phyloP scores from a whole-genome alignment of 2,888 invertebrate genomes.

The Chymomyza fuscimana region DNA sequence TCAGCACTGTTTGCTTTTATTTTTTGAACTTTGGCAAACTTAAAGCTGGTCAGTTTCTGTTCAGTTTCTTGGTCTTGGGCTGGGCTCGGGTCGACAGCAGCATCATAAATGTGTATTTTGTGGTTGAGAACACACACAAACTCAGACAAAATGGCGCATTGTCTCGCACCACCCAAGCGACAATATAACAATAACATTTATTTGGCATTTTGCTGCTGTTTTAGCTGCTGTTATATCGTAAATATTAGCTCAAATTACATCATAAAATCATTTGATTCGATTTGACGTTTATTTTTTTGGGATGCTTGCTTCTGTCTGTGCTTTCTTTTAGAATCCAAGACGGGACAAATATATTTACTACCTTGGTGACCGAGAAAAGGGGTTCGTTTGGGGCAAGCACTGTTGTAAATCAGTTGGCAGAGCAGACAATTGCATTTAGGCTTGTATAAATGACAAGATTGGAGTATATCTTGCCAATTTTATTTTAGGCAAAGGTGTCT shows the following conservation, averaged over 20 bases:
- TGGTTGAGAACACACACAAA: conserved; percentile 4
- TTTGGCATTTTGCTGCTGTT: conserved; percentile 77
- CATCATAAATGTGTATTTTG: conserved; percentile 29
- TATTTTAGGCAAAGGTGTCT: not conserved
- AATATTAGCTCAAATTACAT: conserved; percentile 80
- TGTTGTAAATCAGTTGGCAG: conserved; percentile 4
- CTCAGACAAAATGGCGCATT: not conserved
- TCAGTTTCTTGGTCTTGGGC: not conserved
- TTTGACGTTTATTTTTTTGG: conserved; percentile 78
- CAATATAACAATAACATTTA: conserved; percentile 79
- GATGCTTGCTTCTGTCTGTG: conserved; percentile 7
- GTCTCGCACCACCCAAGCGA: conserved; percentile 72
- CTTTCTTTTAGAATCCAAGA: conserved; percentile 28
- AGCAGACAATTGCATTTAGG: not conserved
- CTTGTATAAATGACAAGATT: conserved; percentile 2
- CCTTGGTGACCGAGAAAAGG: conserved; percentile 31
- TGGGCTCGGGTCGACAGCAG: conserved; percentile 14
- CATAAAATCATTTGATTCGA: conserved; percentile 80
- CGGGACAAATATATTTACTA: conserved; percentile 42
- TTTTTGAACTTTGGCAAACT: conserved; percentile 1
- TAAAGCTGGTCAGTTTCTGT: not conserved
- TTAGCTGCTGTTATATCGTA: conserved; percentile 79
- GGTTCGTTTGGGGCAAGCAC: not conserved
- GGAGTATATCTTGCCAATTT: not conserved
- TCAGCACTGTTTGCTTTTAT: not conserved